These are phyloP conservation scores for Apomyelois bistriatella DNA, from an alignment of 2,888 invertebrate species.

Conservation along the genomic window DNA sequence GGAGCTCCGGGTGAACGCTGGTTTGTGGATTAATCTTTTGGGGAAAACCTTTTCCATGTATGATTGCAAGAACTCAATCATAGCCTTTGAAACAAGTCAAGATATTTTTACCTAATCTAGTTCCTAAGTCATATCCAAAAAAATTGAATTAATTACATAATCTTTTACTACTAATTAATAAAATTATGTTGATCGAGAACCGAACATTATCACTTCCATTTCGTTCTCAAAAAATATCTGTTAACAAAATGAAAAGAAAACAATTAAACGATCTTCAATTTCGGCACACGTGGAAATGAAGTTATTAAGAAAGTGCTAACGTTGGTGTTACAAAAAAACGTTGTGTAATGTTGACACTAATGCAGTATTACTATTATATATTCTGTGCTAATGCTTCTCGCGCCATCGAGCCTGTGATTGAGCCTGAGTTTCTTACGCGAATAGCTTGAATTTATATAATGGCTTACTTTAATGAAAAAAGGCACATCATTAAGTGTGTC, in stretches of 20 bases:
- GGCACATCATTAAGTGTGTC: no score
- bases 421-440: background rate
- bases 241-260: background rate
- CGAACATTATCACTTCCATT: background rate
- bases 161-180: conserved; percentile 11
- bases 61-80: no score
- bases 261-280: background rate
- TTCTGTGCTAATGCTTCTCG: no score
- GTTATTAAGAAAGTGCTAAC: conserved; percentile 7
- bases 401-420: background rate
- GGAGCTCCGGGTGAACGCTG: no score
- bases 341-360: conserved; percentile 6
- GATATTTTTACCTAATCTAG: no score
- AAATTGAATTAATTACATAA: no score
- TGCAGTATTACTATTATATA: no score
- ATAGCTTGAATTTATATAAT: background rate
- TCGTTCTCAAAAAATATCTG: background rate
- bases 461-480: background rate
- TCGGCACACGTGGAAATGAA: background rate
- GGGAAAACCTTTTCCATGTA: no score
- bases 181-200: no score
- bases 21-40: no score
- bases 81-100: no score
- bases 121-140: no score
- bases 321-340: conserved; percentile 15